Evolutionary conservation across 2,113 vertebrate species (phyloP).

Genomic region (Chloebia gouldiae): DNA sequence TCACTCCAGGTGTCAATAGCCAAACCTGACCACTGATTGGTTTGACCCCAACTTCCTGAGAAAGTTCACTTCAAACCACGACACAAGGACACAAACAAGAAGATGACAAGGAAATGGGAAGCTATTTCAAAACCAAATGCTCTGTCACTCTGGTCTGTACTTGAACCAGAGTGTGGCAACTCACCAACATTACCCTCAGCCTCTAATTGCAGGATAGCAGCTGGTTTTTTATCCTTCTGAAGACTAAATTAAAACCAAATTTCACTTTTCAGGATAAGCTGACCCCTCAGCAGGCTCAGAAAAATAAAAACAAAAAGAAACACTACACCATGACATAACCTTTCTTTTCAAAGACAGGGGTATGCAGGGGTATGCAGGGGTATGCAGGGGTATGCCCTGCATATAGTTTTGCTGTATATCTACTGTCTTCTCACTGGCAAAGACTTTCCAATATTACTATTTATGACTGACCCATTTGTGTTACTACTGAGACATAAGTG

Average conservation of each 20-base stretch:
- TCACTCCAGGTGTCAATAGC: too few relatives aligned
- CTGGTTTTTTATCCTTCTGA: neutral
- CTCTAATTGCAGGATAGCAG: neutral
- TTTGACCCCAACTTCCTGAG: too few relatives aligned
- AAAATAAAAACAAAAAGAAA: neutral
- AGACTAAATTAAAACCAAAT: neutral
- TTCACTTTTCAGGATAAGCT: neutral
- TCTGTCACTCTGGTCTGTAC: neutral
- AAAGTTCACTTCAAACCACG: too few relatives aligned
- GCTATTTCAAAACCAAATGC: neutral
- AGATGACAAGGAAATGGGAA: neutral
- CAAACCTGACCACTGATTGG: too few relatives aligned
- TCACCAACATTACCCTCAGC: neutral
- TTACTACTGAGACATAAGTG: neutral
- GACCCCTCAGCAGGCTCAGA: neutral
- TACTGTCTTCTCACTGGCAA: neutral
- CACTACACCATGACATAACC: neutral
- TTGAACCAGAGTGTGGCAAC: neutral
- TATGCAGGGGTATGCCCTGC: neutral
- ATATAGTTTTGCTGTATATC: neutral
- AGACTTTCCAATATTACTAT: neutral
- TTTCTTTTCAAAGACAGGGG: neutral
- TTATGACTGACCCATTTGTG: conserved; percentile 4
- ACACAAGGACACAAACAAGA: neutral
- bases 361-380: neutral